A percentile compares a stretch with the other conserved stretches of the same genome.
Conservation (phyloP, 1,140 invertebrate species). For the Pissodes strobi region DNA sequence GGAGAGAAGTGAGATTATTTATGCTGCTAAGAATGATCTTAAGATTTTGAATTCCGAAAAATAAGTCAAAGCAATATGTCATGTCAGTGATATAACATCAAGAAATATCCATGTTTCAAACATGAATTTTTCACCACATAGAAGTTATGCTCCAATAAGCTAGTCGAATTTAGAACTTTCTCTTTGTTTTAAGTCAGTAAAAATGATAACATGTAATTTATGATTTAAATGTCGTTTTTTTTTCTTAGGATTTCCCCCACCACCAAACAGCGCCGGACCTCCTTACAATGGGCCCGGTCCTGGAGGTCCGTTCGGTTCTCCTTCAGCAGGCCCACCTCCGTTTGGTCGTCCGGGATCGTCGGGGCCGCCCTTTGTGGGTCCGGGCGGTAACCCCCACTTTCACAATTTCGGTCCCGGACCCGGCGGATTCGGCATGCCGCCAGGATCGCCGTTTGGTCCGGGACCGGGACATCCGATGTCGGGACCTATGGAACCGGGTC, state of each 20-base stretch:
- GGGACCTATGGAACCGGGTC: slow-evolving; percentile 64
- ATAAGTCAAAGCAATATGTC: too few species aligned
- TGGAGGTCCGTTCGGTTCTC: slow-evolving; percentile 65
- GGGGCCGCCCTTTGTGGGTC: slow-evolving; percentile 68
- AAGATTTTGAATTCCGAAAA: too few species aligned
- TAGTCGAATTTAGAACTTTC: too few species aligned
- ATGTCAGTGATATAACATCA: too few species aligned
- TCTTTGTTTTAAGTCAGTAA: too few species aligned
- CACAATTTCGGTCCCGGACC: slow-evolving; percentile 64
- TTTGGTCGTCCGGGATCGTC: slow-evolving; percentile 71
- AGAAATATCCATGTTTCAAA: too few species aligned
- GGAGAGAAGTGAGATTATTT: too few species aligned
- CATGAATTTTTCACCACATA: too few species aligned
- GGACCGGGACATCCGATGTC: slow-evolving; percentile 67
- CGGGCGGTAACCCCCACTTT: slow-evolving; percentile 68
- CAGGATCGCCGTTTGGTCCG: slow-evolving; percentile 69
- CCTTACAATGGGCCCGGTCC: slow-evolving; percentile 69
- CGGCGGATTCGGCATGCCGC: slow-evolving; percentile 70
- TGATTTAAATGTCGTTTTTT: too few species aligned
- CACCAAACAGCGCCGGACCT: slow-evolving; percentile 63
- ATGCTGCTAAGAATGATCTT: too few species aligned
- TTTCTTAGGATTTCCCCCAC: slow-evolving; percentile 63
- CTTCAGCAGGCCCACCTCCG: slow-evolving; percentile 65
- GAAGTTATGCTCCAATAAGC: too few species aligned
- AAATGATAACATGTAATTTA: too few species aligned